Evolutionary conservation across 2,797 vertebrate genomes (phyloP), one percentile per base, ranked within the genome.

Genomic region (Leptodactylus fallax): DNA sequence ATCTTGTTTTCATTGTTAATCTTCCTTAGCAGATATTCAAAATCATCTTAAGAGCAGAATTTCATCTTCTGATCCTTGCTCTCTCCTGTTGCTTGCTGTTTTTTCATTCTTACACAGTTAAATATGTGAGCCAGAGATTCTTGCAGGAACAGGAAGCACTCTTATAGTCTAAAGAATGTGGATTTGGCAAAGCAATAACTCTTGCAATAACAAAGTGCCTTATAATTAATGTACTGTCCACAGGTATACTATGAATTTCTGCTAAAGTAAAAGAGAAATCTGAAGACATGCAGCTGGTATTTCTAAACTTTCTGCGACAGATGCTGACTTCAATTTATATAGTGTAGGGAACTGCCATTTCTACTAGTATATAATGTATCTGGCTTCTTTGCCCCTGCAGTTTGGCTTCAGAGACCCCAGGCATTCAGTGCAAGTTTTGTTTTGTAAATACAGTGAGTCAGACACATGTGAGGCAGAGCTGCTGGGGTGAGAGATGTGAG

Each of bases 131-230:
- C 10, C 58, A 67, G 36, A 83, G 85, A 80, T 81, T 79, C 58
- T 81, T 85, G n/a, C 82, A 89, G 83, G 71, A 79, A 72, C 61
- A 67, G 85, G 88, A 89, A 86, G 84, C 19, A 86, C 45, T 86
- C 36, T 55, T 81, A 86, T 51, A 47, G 47, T 61, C 84, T 65
- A 16, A 53, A 83, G 76, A 83, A 83, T 84, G 81, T 61, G 74
- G 56, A 84, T 47, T 56, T 78, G 47, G 81, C 51, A 79, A 60
- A 79, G 55, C 23, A 49, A 60, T 45, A 83, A 78, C 65, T 65
- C 27, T 45, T 78, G 49, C 56, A 23, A 47, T 83, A 45, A 74
- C 53, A 60, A 49, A 81, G 12, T 72, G 51, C 49, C 67, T 79
- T 16, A 49, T 60, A 76, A 61, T 77, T 8, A 77, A 58, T 4